These are phyloP conservation scores for Cataglyphis cursor DNA, from an alignment of 2,888 invertebrate genomes.

Conservation along the genomic window DNA sequence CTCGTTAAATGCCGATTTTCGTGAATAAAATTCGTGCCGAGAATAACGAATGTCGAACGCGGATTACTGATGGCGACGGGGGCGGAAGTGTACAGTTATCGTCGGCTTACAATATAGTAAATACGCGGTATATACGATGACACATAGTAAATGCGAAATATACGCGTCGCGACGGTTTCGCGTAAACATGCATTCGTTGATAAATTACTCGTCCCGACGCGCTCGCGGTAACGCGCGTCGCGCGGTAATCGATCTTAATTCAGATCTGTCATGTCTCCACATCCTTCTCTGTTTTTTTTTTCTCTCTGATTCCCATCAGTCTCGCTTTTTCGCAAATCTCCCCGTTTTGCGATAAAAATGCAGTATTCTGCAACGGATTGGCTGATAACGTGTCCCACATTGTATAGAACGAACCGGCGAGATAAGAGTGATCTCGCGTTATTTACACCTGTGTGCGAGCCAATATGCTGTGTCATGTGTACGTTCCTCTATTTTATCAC, in stretches of 20 bases:
- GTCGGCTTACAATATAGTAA: slow-evolving; percentile 32
- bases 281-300: not conserved
- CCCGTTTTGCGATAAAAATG: slow-evolving; percentile 68
- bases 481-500: slow-evolving; percentile 51
- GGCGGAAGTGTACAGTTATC: slow-evolving; percentile 23
- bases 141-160: slow-evolving; percentile 46
- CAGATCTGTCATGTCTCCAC: slow-evolving; percentile 59
- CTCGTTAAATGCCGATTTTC: not conserved
- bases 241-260: slow-evolving; percentile 72
- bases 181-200: slow-evolving; percentile 42
- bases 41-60: slow-evolving; percentile 45
- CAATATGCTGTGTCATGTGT: slow-evolving; percentile 64
- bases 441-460: slow-evolving; percentile 64
- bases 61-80: slow-evolving; percentile 6
- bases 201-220: slow-evolving; percentile 36
- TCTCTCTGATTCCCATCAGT: not conserved
- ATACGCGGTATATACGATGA: slow-evolving; percentile 46
- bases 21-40: slow-evolving; percentile 13
- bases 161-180: slow-evolving; percentile 5
- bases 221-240: slow-evolving; percentile 16
- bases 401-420: slow-evolving; percentile 64
- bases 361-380: slow-evolving; percentile 70
- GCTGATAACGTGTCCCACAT: slow-evolving; percentile 74
- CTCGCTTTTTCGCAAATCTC: slow-evolving; percentile 46
- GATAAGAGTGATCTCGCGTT: slow-evolving; percentile 69